These are phyloP conservation scores for Scytalopus superciliaris DNA, from an alignment of 2,113 vertebrate species.

Conservation along the genomic window DNA sequence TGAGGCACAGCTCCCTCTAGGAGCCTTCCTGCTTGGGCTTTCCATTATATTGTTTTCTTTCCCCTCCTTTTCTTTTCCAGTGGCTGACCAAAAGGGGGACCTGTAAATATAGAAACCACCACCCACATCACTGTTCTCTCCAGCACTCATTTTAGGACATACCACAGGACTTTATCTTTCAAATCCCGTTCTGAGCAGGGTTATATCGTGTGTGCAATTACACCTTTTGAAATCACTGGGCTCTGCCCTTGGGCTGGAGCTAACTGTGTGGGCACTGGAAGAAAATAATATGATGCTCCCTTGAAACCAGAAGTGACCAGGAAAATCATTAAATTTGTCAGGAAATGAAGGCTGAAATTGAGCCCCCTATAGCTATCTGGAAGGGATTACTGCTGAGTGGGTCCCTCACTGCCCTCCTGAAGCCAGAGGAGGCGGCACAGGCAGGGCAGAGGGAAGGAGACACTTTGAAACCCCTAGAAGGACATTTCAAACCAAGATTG, in stretches of 20 bases:
- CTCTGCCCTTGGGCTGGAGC: neutral
- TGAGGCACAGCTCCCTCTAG: neutral
- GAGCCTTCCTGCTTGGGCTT: neutral
- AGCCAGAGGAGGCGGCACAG: neutral
- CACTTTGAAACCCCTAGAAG: neutral
- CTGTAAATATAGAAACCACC: neutral
- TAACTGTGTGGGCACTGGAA: neutral
- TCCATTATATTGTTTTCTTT: accelerated
- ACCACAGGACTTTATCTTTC: neutral
- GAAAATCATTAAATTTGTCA: neutral
- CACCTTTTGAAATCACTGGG: neutral
- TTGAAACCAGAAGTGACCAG: neutral
- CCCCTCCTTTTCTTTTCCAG: neutral
- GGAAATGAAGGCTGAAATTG: neutral
- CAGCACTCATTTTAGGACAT: neutral
- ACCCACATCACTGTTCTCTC: neutral
- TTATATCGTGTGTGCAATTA: neutral
- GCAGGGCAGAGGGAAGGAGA: neutral
- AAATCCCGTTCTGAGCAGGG: neutral
- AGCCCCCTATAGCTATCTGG: neutral
- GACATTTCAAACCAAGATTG: neutral
- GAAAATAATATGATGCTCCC: neutral
- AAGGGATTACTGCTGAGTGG: neutral
- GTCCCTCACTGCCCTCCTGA: neutral
- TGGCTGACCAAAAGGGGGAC: neutral